Base-by-base conservation (phyloP, 2,888 invertebrate species). In the Ectobius pallidus region DNA sequence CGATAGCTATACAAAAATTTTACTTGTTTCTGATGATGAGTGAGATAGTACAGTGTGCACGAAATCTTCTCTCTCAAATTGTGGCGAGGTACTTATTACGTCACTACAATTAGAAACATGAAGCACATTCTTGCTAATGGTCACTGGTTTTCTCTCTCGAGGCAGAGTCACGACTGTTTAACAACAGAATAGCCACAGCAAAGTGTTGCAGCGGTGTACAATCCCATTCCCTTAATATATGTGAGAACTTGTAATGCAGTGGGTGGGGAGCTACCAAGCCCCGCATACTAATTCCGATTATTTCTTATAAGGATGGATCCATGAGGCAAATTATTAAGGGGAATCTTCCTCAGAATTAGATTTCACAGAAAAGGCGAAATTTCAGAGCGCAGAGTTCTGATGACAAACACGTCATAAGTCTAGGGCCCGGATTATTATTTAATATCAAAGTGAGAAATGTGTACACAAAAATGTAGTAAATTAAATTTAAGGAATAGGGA, bases 111-210 rank as follows among this genome's bases (percentile, higher is more conserved):
- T 65, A 65, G 65, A 65, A 65, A 44, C 46, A 27, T 27, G 42
- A 46, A 46, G 18, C 46, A n/a, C 65, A 65, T 65, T 65, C 65
- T 30, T 44, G 27, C 44, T 65, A 44, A 65, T 65, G 65, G 44
- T 65, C 44, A 65, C 65, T 65, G 65, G 65, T 65, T 42, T 65
- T 65, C 65, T 65, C 65, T 65, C 65, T 65, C 7, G 44, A 30
- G 65, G 65, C 65, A n/a, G 22, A 65, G 65, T 65, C 65, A 65
- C 65, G 65, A 65, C 42, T 65, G 27, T 44, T 65, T 65, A 65
- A 46, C 65, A 65, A 65, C 46, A 65, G 65, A 65, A 65, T 46
- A 46, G 65, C 44, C 16, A 25, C 30, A 20, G 9, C 18, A 25
- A 58, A 58, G 58, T 58, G 58, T 58, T 58, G 16, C 16, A 18